Percentiles rank a stretch among this genome's conserved stretches.
Evolutionary conservation across 2,113 vertebrate genomes (phyloP).

Genomic region (Perccottus glenii): DNA sequence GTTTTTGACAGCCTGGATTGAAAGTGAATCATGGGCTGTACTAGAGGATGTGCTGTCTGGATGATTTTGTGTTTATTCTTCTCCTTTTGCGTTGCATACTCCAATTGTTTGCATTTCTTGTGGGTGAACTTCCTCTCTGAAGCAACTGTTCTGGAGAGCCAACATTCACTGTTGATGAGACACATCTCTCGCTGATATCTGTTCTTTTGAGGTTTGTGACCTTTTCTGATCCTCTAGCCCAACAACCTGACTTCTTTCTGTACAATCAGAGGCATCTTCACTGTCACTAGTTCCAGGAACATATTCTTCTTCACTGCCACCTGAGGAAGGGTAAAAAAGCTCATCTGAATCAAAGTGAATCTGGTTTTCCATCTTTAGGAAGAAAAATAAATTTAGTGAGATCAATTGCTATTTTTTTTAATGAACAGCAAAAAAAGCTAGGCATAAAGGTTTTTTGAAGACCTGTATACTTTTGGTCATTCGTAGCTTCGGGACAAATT

Average conservation of each 20-base stretch:
- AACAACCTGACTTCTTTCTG: neutral
- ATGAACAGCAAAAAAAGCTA: too few relatives aligned
- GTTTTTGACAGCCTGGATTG: too few relatives aligned
- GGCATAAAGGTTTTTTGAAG: too few relatives aligned
- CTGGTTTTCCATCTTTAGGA: neutral
- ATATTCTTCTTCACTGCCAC: constrained; percentile 22
- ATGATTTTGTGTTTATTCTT: too few relatives aligned
- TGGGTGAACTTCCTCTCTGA: neutral
- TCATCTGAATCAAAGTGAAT: neutral
- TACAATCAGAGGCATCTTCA: too few relatives aligned
- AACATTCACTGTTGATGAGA: neutral
- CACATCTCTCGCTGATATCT: neutral
- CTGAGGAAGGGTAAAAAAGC: neutral
- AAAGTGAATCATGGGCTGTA: too few relatives aligned
- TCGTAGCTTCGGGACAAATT: too few relatives aligned
- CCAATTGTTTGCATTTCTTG: neutral
- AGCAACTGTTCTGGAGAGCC: neutral
- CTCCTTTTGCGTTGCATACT: neutral
- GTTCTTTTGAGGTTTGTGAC: neutral
- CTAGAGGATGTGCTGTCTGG: too few relatives aligned
- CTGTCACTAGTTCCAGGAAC: neutral
- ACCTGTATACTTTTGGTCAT: too few relatives aligned
- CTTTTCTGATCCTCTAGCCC: neutral
- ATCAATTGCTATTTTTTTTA: too few relatives aligned
- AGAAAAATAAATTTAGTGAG: neutral